Evolutionary conservation across 92 coral and sea anemone genomes (phyloP), one percentile per base, ranked within the genome.

Genomic region (Palythoa grandiflora): DNA sequence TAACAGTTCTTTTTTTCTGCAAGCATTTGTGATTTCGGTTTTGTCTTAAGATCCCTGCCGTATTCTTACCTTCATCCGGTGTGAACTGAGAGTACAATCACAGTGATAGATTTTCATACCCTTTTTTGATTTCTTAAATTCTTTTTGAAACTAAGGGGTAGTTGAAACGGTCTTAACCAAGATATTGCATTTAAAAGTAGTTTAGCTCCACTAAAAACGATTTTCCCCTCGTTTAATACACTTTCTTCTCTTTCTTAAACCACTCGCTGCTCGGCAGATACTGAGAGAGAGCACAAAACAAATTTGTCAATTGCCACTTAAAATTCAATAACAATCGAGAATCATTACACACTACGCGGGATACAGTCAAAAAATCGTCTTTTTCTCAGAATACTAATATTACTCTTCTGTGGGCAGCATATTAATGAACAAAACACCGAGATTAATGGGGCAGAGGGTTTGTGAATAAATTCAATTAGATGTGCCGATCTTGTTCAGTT

Each of bases 401-500:
- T 83, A 84, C 89, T 76, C 94, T 77, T 91, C 84, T 83, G 75
- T 84, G 19, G 52, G 83, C 48, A 61, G 83, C 78, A 87, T 84
- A 76, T 80, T 88, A 84, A 84, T 87, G 85, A 89, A 73, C 87
- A 81, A 92, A 94, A 87, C 88, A 39, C 91, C 92, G 86, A 92
- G 89, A 94, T 94, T 94, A 91, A 87, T 79, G 78, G 75, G 94
- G 88, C 94, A 77, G 28, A 28, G 87, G 17, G 89, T 77, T 68
- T 66, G 90, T 84, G 89, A 88, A 88, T 88, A 80, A 87, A 88
- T 87, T 91, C 93, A 91, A 91, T 91, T 91, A 91, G 65, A 78
- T 47, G 86, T 81, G 13, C 9, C 79, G 77, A 73, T 36, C 75
- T 66, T 80, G 91, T 77, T 70, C 84, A 83, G 87, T 87, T 83